Evolutionary conservation across 2,113 vertebrate genomes (phyloP).

Genomic region (Zootoca vivipara): DNA sequence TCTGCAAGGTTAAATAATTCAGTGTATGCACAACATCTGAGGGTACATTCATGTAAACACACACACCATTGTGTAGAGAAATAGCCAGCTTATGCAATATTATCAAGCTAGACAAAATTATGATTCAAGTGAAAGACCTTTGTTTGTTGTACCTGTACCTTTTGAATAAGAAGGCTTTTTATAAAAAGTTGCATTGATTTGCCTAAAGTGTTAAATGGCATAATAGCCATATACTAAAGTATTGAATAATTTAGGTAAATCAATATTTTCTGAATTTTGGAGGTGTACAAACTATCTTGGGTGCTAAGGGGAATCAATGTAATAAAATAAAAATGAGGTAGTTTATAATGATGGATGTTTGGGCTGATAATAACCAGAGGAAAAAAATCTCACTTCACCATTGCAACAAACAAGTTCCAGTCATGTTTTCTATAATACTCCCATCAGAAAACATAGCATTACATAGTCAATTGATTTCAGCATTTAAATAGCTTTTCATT

Average conservation of each 20-base stretch:
- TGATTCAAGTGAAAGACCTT: constrained; percentile 63
- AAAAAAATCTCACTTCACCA: constrained; percentile 71
- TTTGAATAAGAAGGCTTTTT: constrained; percentile 69
- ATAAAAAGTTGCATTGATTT: constrained; percentile 74
- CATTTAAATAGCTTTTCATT: constrained; percentile 71
- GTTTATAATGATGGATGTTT: constrained; percentile 74
- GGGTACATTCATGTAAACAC: constrained; percentile 10
- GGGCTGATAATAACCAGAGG: constrained; percentile 68
- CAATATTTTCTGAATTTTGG: constrained; percentile 79
- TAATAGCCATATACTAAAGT: constrained; percentile 71
- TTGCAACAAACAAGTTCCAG: constrained; percentile 70
- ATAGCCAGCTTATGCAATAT: constrained; percentile 62
- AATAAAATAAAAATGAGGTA: constrained; percentile 72
- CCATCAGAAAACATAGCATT: constrained; percentile 66
- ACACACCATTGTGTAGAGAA: constrained; percentile 47
- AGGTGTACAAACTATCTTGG: constrained; percentile 72
- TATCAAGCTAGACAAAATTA: constrained; percentile 50
- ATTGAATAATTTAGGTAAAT: constrained; percentile 83
- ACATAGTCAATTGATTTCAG: constrained; percentile 68
- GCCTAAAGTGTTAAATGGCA: constrained; percentile 79
- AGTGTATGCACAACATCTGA: constrained; percentile 47
- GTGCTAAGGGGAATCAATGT: constrained; percentile 76
- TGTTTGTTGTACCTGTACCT: constrained; percentile 41
- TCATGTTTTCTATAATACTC: constrained; percentile 66
- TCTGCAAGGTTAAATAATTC: constrained; percentile 61